Evolutionary conservation across 2,888 invertebrate species (phyloP), one percentile per base, ranked within the genome.

Genomic region (Philaethria dido): DNA sequence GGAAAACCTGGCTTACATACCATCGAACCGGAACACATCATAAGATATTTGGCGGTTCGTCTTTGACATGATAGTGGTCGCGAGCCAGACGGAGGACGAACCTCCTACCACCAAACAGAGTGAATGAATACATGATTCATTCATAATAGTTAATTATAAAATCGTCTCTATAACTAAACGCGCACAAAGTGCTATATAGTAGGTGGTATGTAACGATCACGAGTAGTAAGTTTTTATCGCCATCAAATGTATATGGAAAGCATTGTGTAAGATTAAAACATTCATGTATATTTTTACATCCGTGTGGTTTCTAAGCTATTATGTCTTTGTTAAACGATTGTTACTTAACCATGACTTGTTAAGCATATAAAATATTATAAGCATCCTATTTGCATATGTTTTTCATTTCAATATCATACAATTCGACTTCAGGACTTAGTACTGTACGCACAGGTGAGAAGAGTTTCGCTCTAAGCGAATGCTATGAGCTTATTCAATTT

Each of bases 211-310:
- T 42, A 45, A 60, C 2, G 25, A 14, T 13, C 20, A 22, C 39
- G 36, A 22, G 22, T 57, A 14, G 39, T 22, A 11, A 22, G 14
- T 45, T 60, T 60, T 60, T 60, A 60, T 60, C 45, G 45, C 11
- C 25, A 45, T 29, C 29, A 45, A 3, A 45, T 60, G 33, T 60
- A 59, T 54, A 66, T 59, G 45, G 20, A 54, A 47, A 68, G 70
- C 18, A 66, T 66, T 66, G 66, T 47, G 55, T 29, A 62, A 66
- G 55, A 62, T 48, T 55, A 42, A 62, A 62, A 60, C 45, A 60
- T 60, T 13, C 3, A 45, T 60, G 18, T 29, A 60, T 44, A 60
- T 45, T 60, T 29, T 60, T 18, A 60, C 25, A 45, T 45, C 33
- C 29, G 25, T 45, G 18, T 60, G 6, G 11, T 29, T 16, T 33